A percentile compares a stretch with the other conserved stretches of the same genome.
These are phyloP conservation scores for Acanthisitta chloris DNA, from an alignment of 2,113 vertebrate species.

Conservation along the genomic window DNA sequence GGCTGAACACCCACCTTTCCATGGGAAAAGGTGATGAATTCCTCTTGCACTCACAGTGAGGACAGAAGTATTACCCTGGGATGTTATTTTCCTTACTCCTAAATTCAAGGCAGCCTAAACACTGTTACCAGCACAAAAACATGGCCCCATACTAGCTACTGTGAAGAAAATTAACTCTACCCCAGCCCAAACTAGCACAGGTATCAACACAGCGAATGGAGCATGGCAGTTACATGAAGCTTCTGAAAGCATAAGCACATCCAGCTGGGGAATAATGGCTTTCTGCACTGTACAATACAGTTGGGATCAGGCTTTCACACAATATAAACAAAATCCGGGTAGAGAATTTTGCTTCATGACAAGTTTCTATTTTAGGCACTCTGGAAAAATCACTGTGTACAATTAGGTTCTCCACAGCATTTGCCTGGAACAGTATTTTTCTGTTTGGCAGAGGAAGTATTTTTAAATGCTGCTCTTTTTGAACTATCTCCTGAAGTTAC, in stretches of 20 bases:
- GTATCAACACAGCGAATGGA: background rate
- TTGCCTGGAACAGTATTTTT: background rate
- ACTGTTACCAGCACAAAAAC: background rate
- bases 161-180: background rate
- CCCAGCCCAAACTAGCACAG: background rate
- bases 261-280: background rate
- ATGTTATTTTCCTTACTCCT: background rate
- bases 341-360: background rate
- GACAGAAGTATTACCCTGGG: background rate
- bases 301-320: background rate
- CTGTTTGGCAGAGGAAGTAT: background rate
- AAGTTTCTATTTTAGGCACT: background rate
- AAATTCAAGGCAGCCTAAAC: background rate
- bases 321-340: background rate
- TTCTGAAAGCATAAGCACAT: background rate
- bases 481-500: background rate
- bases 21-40: background rate
- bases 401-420: background rate
- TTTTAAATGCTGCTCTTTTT: background rate
- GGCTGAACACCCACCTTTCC: background rate
- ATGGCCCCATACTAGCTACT: background rate
- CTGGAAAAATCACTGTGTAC: background rate
- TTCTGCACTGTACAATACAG: background rate
- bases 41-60: rapidly evolving
- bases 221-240: background rate